A percentile compares a stretch with the other conserved stretches of the same genome.
These are phyloP conservation scores for Corythaixoides concolor DNA, from an alignment of 2,113 vertebrate genomes.

Conservation along the genomic window DNA sequence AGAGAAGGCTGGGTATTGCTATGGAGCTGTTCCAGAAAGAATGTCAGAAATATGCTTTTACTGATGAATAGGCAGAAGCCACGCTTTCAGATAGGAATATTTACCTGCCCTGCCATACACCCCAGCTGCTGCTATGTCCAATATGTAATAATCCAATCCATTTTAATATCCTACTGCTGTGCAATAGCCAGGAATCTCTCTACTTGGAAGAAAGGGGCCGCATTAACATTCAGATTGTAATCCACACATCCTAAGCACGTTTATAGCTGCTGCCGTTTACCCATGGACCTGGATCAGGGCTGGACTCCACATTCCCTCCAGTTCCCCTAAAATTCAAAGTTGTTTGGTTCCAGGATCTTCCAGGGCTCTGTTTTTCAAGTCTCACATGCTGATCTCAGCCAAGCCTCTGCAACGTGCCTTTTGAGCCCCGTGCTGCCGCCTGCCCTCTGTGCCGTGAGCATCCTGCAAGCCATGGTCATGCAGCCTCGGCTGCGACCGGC, in stretches of 20 bases:
- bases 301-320: not conserved
- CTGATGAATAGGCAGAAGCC: conserved; percentile 34
- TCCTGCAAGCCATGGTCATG: not conserved
- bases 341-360: not conserved
- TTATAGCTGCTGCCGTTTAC: not conserved
- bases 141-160: conserved; percentile 21
- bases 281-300: not conserved
- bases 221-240: conserved; percentile 20
- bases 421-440: not conserved
- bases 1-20: not conserved
- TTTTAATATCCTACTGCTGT: not conserved
- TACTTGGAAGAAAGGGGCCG: not conserved
- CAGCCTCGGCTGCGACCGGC: not conserved
- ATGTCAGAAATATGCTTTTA: not conserved
- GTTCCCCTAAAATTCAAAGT: not conserved
- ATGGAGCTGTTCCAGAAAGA: conserved; percentile 25
- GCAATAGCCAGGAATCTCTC: not conserved
- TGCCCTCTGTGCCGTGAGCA: rapidly evolving
- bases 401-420: not conserved
- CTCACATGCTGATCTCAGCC: not conserved
- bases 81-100: not conserved
- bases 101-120: conserved; percentile 27
- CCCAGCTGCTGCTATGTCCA: conserved; percentile 16
- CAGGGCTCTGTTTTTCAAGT: not conserved
- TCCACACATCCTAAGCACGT: not conserved